Evolutionary conservation across 2,113 vertebrate species (phyloP), one percentile per base, ranked within the genome.

Genomic region (Grus americana): DNA sequence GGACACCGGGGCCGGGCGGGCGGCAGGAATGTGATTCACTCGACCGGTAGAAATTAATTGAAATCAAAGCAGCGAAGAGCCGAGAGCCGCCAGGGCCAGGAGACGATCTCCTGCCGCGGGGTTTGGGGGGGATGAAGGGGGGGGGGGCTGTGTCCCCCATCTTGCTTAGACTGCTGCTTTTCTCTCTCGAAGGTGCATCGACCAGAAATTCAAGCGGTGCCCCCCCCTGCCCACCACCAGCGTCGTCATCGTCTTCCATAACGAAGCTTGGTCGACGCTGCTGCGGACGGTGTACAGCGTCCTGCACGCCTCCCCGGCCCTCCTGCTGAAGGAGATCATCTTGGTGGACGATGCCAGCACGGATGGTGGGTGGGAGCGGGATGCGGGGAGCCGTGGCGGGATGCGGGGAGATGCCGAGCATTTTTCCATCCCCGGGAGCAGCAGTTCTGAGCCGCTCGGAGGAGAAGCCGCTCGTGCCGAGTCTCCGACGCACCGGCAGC

Each of bases 311-410:
- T 98, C 98, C 11, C 99, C 99, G 0, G 99, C 99, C 9, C 44
- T 97, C 34, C 94, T 99, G 87, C 98, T 99, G 36, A 98, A 97
- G 32, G 99, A 99, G 97, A 98, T 99, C 97, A 98, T 99, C 86
- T 65, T 99, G 93, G 99, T 99, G 82, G 99, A 99, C 11, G 99
- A 99, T 1, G 99, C 99, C 96, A 99, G 99, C 96, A 98, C 97
- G 2, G 99, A 99, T 38, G 99, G 99, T 99, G 97, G 89, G 98
- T 62, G 42, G 32, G 71, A 26, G 13, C 18, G 36, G 15, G 18
- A 12, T 34, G 18, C 1, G 13, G 16, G n/a, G 46, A 32, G 54
- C 54, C 30, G 27, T 46, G 47, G 30, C 7, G 16, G 47, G n/a
- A 26, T 23, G 24, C 29, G 1, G 30, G 38, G 34, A 11, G 8